These are phyloP conservation scores for Eretmocerus hayati DNA, from an alignment of 2,888 invertebrate species.

Conservation along the genomic window DNA sequence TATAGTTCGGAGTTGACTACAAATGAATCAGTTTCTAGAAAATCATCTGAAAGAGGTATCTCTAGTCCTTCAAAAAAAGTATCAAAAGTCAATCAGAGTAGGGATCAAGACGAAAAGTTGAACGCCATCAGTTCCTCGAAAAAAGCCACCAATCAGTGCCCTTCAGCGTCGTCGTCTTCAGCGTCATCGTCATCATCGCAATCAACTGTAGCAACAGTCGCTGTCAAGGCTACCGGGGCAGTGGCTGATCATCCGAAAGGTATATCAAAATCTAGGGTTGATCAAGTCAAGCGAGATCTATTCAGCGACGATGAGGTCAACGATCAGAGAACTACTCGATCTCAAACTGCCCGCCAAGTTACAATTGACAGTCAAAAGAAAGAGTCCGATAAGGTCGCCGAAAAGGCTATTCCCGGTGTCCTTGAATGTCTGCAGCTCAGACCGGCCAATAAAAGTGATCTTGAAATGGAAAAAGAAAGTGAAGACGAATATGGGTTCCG, in stretches of 20 bases:
- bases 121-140: no score
- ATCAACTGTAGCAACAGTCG: no score
- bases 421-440: slow-evolving; percentile 38
- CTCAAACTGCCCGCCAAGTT: slow-evolving; percentile 27
- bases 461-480: slow-evolving; percentile 1
- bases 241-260: slow-evolving; percentile 11
- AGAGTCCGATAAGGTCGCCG: slow-evolving; percentile 9
- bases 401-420: slow-evolving; percentile 23
- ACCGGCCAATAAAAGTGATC: slow-evolving; percentile 32
- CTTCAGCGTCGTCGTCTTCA: no score
- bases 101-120: no score
- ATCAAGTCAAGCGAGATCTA: slow-evolving; percentile 39
- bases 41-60: no score
- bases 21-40: no score
- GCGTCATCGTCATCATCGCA: no score
- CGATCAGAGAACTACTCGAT: slow-evolving; percentile 34
- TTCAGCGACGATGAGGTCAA: slow-evolving; percentile 39
- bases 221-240: no score
- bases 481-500: background rate
- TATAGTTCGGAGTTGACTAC: no score
- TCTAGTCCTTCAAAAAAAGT: no score
- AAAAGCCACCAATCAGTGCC: no score
- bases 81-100: no score
- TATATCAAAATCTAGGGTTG: slow-evolving; percentile 32
- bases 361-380: slow-evolving; percentile 21